phyloP scores from a whole-genome alignment of 37 sponge, comb jelly and placozoan species.

The Haliclona indistincta region DNA sequence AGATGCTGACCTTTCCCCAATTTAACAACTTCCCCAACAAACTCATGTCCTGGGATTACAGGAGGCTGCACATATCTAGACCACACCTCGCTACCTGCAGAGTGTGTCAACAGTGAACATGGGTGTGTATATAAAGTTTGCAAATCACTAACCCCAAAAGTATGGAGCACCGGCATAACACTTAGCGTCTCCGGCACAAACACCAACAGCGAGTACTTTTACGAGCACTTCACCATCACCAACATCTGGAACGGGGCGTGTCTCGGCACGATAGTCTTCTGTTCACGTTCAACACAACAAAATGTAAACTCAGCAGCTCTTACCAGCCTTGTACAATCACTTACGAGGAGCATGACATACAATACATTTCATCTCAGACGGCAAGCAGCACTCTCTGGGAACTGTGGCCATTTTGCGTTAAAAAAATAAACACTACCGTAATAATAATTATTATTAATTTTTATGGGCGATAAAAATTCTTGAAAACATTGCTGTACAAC shows the following conservation, averaged over 20 bases:
- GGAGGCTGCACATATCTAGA: conserved; percentile 64
- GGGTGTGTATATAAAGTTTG: no score
- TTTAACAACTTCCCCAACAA: conserved; percentile 70
- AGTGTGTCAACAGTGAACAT: no score
- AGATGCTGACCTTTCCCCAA: conserved; percentile 66
- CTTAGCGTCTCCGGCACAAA: conserved; percentile 76
- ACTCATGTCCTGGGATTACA: conserved; percentile 76
- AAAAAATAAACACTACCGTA: no score
- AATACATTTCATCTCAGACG: conserved; percentile 2
- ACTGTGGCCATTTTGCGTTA: no score
- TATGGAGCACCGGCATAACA: conserved; percentile 65
- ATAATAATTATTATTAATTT: no score
- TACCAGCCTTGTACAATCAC: neutral
- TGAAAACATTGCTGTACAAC: no score
- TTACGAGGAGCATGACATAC: conserved; percentile 4
- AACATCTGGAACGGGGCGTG: conserved; percentile 42
- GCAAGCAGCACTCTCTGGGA: no score
- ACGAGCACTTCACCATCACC: conserved; percentile 65
- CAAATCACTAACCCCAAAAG: conserved; percentile 55
- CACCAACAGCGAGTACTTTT: conserved; percentile 62
- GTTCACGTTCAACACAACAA: neutral
- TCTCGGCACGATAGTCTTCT: conserved; percentile 67
- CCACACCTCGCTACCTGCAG: conserved; percentile 31
- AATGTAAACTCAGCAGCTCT: neutral
- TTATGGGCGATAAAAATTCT: no score